phyloP scores from a whole-genome alignment of 2,113 vertebrate genomes.

The Lynx canadensis region DNA sequence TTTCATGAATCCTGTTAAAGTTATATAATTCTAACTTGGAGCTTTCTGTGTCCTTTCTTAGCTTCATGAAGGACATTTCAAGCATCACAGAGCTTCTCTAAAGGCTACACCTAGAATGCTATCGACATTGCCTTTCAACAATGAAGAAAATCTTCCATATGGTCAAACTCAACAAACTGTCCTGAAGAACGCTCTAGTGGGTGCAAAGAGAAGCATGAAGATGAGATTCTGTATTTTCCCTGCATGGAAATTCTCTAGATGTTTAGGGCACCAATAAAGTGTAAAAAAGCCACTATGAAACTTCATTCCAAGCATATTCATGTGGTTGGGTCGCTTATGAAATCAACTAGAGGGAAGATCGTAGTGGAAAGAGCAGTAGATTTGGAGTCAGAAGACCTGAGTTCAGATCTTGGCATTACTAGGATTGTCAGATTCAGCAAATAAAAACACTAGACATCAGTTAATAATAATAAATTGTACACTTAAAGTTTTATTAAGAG shows the following conservation, averaged over 20 bases:
- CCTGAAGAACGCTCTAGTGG: constrained; percentile 78
- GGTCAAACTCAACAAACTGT: constrained; percentile 71
- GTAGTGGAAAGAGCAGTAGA: background rate
- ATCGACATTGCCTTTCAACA: constrained; percentile 88
- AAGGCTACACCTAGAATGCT: constrained; percentile 74
- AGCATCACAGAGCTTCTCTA: constrained; percentile 78
- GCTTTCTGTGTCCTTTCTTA: background rate
- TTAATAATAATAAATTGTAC: background rate
- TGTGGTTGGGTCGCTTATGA: background rate
- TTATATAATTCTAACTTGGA: background rate
- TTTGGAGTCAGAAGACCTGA: background rate
- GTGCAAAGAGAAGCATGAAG: constrained; percentile 75
- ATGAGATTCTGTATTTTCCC: constrained; percentile 53
- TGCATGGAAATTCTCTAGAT: constrained; percentile 44
- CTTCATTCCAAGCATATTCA: background rate
- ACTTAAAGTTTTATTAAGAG: background rate
- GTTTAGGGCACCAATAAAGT: background rate
- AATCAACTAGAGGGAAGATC: background rate
- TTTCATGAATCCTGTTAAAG: background rate
- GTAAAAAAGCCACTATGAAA: background rate
- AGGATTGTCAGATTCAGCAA: background rate
- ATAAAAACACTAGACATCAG: background rate
- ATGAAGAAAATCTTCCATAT: constrained; percentile 83
- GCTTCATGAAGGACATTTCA: constrained; percentile 65
- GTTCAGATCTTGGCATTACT: background rate